phyloP scores from a whole-genome alignment of 1,140 invertebrate species.

The Tribolium castaneum region DNA sequence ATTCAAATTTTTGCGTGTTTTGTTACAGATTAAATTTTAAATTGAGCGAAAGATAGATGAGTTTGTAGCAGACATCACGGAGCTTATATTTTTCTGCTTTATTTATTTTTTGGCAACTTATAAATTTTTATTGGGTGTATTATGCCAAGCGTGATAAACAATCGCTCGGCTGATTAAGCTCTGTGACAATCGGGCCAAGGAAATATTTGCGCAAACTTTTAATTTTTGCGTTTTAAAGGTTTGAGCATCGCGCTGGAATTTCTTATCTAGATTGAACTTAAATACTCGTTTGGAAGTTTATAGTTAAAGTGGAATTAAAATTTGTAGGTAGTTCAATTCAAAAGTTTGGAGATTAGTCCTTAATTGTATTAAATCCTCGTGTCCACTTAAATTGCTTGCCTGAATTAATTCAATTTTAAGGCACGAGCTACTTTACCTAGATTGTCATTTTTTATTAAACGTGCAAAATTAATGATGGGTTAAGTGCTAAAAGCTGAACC shows the following conservation, averaged over 20 bases:
- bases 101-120: neutral
- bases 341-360: neutral
- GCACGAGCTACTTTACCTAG: neutral
- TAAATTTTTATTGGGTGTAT: neutral
- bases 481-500: neutral
- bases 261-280: neutral
- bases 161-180: neutral
- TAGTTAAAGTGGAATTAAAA: neutral
- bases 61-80: neutral
- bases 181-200: too few relatives aligned
- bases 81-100: neutral
- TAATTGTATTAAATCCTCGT: neutral
- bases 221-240: neutral
- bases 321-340: neutral
- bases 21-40: neutral
- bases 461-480: neutral
- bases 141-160: neutral
- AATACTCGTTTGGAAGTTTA: neutral
- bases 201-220: neutral
- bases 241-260: neutral
- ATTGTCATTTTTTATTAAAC: constrained; percentile 17
- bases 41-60: neutral
- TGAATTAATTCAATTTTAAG: neutral
- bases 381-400: constrained; percentile 9
- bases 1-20: too few relatives aligned